phyloP scores from a whole-genome alignment of 1,140 invertebrate species.

The Heliconius nattereri region DNA sequence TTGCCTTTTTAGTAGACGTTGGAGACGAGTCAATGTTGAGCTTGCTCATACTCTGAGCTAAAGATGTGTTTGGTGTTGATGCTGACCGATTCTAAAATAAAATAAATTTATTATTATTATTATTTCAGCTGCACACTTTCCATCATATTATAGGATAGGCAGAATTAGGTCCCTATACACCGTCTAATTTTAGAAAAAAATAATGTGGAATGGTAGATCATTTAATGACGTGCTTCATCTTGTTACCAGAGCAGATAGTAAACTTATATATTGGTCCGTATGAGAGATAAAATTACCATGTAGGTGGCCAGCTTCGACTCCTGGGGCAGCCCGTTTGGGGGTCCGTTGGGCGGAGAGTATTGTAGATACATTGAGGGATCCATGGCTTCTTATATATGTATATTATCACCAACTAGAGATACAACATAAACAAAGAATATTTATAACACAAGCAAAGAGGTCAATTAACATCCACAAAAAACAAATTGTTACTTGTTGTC shows the following conservation, averaged over 20 bases:
- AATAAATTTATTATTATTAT: not conserved
- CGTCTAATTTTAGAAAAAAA: too few species aligned
- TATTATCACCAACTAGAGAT: constrained; percentile 34
- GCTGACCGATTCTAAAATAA: constrained; percentile 60
- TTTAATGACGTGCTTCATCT: too few species aligned
- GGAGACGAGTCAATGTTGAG: constrained; percentile 63
- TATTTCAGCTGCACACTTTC: not conserved
- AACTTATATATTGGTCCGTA: too few species aligned
- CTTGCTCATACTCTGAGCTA: constrained; percentile 59
- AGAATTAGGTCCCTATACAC: too few species aligned
- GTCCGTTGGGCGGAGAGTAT: constrained; percentile 72
- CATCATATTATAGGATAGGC: too few species aligned
- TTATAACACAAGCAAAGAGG: constrained; percentile 19
- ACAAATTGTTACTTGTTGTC: constrained; percentile 1
- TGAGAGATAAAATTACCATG: constrained; percentile 82
- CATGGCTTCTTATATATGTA: constrained; percentile 46
- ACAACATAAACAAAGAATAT: constrained; percentile 35
- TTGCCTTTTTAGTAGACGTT: constrained; percentile 59
- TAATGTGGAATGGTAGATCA: too few species aligned
- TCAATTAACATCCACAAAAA: not conserved
- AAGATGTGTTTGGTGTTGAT: constrained; percentile 56
- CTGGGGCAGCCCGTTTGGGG: constrained; percentile 88
- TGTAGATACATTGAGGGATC: constrained; percentile 69
- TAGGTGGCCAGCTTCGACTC: constrained; percentile 93
- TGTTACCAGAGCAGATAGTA: not conserved